Evolutionary conservation across 2,888 invertebrate species (phyloP).

Genomic region (Ligdia adustata): DNA sequence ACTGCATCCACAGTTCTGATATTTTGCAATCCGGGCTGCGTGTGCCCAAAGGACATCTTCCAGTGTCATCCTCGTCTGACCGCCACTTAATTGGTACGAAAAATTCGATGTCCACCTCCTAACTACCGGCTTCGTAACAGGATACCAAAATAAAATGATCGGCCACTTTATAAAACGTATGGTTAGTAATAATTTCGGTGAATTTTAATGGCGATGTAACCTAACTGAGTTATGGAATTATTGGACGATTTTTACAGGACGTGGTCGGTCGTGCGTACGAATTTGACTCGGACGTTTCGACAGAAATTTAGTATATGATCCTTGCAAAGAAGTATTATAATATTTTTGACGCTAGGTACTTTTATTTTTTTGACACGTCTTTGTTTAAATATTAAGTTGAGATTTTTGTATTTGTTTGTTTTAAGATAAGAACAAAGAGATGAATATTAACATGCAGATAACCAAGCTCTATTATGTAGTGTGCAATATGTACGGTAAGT

Average conservation of each 20-base stretch:
- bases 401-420: too few relatives aligned
- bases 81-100: constrained; percentile 60
- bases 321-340: too few relatives aligned
- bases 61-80: constrained; percentile 54
- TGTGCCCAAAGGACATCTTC: constrained; percentile 60
- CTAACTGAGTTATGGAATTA: constrained; percentile 14
- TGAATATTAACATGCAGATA: too few relatives aligned
- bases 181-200: constrained; percentile 35
- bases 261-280: neutral
- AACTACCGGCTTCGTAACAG: constrained; percentile 58
- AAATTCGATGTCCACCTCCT: constrained; percentile 54
- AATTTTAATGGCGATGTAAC: constrained; percentile 32
- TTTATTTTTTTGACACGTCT: too few relatives aligned
- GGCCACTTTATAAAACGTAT: constrained; percentile 40
- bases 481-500: too few relatives aligned
- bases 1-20: constrained; percentile 41
- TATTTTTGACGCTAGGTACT: too few relatives aligned
- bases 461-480: too few relatives aligned
- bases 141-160: constrained; percentile 54
- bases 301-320: too few relatives aligned
- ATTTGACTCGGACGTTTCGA: neutral
- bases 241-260: constrained; percentile 18
- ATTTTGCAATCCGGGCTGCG: constrained; percentile 48
- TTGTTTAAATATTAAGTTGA: too few relatives aligned
- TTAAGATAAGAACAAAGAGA: too few relatives aligned